Conservation (phyloP, 2,797 vertebrate genomes). For the Morus bassanus region DNA sequence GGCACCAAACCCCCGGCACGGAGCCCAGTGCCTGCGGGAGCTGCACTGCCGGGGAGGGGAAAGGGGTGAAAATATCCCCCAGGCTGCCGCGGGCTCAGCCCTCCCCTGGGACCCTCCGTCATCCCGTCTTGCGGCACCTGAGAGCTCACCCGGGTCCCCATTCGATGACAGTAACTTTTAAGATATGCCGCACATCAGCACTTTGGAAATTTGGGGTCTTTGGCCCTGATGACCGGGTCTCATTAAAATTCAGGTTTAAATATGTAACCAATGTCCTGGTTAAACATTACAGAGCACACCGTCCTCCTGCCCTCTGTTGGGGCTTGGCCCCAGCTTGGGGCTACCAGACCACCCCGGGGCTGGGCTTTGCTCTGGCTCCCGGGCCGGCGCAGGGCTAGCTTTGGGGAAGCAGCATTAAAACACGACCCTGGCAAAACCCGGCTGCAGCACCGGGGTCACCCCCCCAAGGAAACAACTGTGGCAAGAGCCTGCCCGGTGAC, state of each 20-base stretch:
- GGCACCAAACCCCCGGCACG: not conserved
- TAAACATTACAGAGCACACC: not conserved
- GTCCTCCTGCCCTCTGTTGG: not conserved
- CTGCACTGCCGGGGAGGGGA: accelerated
- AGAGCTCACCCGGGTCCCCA: not conserved
- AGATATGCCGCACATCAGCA: accelerated
- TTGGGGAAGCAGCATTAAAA: not conserved
- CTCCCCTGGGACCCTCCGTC: accelerated
- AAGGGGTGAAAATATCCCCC: not conserved
- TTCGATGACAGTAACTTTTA: accelerated
- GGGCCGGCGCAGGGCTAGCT: accelerated
- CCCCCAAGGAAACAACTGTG: accelerated
- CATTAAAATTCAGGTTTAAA: not conserved
- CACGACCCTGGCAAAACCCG: accelerated
- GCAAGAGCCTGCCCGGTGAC: not conserved
- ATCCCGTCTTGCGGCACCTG: not conserved
- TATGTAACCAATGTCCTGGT: not conserved
- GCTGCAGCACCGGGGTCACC: not conserved
- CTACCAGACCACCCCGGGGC: accelerated
- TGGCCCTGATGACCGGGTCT: not conserved
- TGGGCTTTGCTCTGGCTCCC: not conserved
- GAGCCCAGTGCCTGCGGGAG: not conserved
- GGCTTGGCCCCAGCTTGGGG: not conserved
- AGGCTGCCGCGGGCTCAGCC: accelerated
- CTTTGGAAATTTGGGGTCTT: not conserved